These are phyloP conservation scores for Papilio polytes DNA, from an alignment of 1,140 invertebrate genomes.

Conservation along the genomic window DNA sequence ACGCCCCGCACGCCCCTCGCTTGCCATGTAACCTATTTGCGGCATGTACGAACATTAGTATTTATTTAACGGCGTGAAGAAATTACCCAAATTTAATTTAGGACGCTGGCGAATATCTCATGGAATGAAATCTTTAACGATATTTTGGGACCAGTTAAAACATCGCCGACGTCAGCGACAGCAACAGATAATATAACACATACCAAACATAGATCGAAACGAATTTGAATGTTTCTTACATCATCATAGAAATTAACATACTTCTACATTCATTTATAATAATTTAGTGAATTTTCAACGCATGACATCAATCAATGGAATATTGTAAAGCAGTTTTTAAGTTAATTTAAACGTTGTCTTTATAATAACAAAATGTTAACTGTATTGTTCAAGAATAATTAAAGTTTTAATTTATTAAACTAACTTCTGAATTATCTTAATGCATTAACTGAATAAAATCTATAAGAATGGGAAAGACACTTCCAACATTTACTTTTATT, in stretches of 20 bases:
- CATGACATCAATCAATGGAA: neutral
- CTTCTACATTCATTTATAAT: neutral
- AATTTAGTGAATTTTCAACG: too few species aligned
- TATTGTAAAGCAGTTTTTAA: neutral
- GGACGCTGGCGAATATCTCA: conserved; percentile 68
- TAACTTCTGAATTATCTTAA: too few species aligned
- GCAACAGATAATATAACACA: conserved; percentile 35
- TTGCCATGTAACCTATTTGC: conserved; percentile 71
- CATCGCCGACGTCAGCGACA: neutral
- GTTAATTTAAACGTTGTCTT: too few species aligned
- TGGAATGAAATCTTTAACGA: conserved; percentile 62
- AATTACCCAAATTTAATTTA: conserved; percentile 76
- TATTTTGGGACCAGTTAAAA: conserved; percentile 39
- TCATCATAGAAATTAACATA: conserved; percentile 19
- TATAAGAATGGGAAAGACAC: too few species aligned
- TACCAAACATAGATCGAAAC: conserved; percentile 29
- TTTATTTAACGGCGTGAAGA: conserved; percentile 81
- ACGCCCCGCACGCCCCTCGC: conserved; percentile 35
- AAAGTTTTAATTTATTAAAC: too few species aligned
- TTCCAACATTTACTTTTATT: too few species aligned
- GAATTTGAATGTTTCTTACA: conserved; percentile 22
- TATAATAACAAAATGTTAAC: too few species aligned
- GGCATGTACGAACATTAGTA: conserved; percentile 70
- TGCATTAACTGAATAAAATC: too few species aligned
- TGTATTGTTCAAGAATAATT: too few species aligned